Percentiles rank a stretch among this genome's conserved stretches.
Conservation (phyloP, 2,888 invertebrate species). For the Theristus sp. region DNA sequence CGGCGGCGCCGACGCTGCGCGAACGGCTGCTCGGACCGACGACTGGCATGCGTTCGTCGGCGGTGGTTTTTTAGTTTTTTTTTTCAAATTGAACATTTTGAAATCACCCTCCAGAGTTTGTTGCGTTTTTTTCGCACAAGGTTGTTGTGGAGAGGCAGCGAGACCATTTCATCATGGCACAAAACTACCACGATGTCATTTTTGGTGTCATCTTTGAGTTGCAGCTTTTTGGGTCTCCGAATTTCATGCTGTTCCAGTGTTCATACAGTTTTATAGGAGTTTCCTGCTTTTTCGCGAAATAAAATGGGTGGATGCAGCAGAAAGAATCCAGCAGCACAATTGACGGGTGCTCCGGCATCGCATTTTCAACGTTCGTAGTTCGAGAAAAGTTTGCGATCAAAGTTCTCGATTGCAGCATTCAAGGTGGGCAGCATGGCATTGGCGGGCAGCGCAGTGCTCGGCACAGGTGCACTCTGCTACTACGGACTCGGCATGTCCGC, state of each 20-base stretch:
- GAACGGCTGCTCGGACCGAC: slow-evolving; percentile 27
- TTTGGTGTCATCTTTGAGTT: background rate
- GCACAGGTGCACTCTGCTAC: slow-evolving; percentile 74
- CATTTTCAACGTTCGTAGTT: background rate
- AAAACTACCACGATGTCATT: background rate
- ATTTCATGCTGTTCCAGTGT: too few species aligned
- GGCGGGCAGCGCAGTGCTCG: slow-evolving; percentile 70
- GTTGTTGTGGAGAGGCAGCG: too few species aligned
- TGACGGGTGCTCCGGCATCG: too few species aligned
- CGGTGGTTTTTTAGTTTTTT: too few species aligned
- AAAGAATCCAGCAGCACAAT: too few species aligned
- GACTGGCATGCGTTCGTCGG: slow-evolving; percentile 26
- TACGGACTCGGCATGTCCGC: slow-evolving; percentile 73
- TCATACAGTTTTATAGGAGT: too few species aligned
- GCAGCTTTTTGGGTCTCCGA: too few species aligned
- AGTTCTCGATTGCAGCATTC: slow-evolving; percentile 46
- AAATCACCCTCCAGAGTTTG: too few species aligned
- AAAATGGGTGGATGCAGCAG: too few species aligned
- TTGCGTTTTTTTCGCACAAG: too few species aligned
- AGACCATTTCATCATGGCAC: background rate
- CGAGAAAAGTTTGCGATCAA: background rate
- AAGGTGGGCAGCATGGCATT: slow-evolving; percentile 64
- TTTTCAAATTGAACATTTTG: too few species aligned
- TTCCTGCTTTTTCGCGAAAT: too few species aligned
- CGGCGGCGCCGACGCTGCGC: slow-evolving; percentile 5